These are phyloP conservation scores for Biston betularia DNA, from an alignment of 2,888 invertebrate species.

Conservation along the genomic window DNA sequence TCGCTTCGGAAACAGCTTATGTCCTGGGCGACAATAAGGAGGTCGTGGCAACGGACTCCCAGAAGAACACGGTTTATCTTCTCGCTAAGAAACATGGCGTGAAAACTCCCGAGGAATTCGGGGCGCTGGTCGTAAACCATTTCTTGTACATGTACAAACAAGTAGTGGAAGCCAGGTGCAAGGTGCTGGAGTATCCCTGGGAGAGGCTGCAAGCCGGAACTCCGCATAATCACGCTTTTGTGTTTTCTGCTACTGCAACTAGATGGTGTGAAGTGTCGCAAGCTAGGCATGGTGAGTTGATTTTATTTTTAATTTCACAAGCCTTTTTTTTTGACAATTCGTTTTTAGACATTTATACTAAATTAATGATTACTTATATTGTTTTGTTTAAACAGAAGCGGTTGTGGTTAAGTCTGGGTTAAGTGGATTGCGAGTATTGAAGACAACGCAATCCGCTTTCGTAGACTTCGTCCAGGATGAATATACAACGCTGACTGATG, in stretches of 20 bases:
- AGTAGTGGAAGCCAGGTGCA: slow-evolving; percentile 89
- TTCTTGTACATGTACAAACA: slow-evolving; percentile 92
- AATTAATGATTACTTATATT: background rate
- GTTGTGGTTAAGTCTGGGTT: slow-evolving; percentile 89
- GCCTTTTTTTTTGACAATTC: too few relatives aligned
- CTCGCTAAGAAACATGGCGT: slow-evolving; percentile 92
- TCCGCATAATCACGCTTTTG: slow-evolving; percentile 92
- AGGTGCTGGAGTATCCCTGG: slow-evolving; percentile 92
- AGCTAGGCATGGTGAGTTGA: slow-evolving; percentile 87
- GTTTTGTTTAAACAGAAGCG: slow-evolving; percentile 65
- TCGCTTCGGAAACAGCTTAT: slow-evolving; percentile 90
- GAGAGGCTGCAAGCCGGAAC: slow-evolving; percentile 86
- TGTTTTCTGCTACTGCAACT: slow-evolving; percentile 88
- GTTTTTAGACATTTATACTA: background rate
- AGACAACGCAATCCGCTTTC: slow-evolving; percentile 93
- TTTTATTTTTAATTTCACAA: background rate
- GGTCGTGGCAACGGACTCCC: slow-evolving; percentile 93
- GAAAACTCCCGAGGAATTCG: slow-evolving; percentile 92
- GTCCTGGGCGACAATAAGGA: slow-evolving; percentile 91
- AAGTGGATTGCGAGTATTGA: slow-evolving; percentile 89
- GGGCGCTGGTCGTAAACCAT: slow-evolving; percentile 90
- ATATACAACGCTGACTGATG: slow-evolving; percentile 91
- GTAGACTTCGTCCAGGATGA: slow-evolving; percentile 93
- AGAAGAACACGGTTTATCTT: slow-evolving; percentile 93
- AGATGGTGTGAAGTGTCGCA: slow-evolving; percentile 90